A percentile compares a stretch with the other conserved stretches of the same genome.
Conservation (phyloP, 2,113 vertebrate genomes). For the Thamnophis sirtalis region DNA sequence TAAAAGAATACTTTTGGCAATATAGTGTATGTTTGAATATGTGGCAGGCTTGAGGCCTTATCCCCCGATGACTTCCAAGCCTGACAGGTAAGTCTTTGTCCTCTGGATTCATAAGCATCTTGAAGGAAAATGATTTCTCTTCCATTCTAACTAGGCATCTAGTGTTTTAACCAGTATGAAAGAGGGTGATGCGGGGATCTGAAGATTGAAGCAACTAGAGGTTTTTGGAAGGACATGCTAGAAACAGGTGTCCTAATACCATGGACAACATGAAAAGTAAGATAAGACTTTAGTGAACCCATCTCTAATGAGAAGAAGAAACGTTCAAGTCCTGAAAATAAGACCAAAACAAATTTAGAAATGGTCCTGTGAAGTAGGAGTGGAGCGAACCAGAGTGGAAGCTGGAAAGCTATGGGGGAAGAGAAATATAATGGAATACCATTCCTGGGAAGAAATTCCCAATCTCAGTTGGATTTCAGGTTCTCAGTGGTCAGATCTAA, state of each 20-base stretch:
- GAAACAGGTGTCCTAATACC: not conserved
- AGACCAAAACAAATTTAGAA: not conserved
- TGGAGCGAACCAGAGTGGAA: accelerated
- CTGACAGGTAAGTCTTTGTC: conserved; percentile 27
- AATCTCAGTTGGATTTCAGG: not conserved
- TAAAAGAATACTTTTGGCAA: no score
- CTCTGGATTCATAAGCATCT: not conserved
- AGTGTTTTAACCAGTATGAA: not conserved
- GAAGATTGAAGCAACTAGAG: not conserved
- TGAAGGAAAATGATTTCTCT: not conserved
- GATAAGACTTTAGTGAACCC: not conserved
- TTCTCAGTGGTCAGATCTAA: not conserved
- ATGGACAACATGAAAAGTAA: not conserved
- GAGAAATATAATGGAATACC: no score
- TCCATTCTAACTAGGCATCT: not conserved
- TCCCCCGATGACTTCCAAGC: no score
- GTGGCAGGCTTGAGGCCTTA: no score
- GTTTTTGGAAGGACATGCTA: not conserved
- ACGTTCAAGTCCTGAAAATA: not conserved
- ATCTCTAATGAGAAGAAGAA: not conserved
- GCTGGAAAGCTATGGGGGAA: no score
- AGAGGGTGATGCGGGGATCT: not conserved
- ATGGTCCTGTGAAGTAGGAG: accelerated
- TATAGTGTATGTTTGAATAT: no score
- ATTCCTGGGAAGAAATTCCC: no score